These are phyloP conservation scores for Callyntrura guangdongensis DNA, from an alignment of 2,888 invertebrate species.

Conservation along the genomic window DNA sequence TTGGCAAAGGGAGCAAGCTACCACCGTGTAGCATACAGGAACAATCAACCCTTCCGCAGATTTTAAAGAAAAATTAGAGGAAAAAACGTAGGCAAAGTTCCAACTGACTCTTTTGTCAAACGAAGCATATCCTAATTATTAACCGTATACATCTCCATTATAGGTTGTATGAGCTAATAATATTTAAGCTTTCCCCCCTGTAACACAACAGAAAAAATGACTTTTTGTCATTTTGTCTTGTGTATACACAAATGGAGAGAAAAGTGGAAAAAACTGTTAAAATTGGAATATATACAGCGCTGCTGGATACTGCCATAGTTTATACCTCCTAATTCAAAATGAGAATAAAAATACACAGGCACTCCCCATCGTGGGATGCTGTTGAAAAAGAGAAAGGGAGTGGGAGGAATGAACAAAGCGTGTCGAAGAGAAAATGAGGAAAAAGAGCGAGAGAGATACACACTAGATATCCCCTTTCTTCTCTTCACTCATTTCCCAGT, in stretches of 20 bases:
- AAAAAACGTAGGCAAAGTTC: slow-evolving; percentile 35
- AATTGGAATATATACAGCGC: slow-evolving; percentile 25
- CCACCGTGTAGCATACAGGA: neutral
- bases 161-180: neutral
- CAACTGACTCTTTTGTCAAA: slow-evolving; percentile 67
- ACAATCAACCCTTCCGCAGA: neutral
- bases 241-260: neutral
- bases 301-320: neutral
- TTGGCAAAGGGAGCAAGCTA: neutral
- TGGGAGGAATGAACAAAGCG: slow-evolving; percentile 60
- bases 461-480: slow-evolving; percentile 19
- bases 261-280: slow-evolving; percentile 18
- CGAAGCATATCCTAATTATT: slow-evolving; percentile 73
- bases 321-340: neutral
- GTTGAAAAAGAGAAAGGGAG: slow-evolving; percentile 22
- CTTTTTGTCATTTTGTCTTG: slow-evolving; percentile 31
- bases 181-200: neutral
- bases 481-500: slow-evolving; percentile 13
- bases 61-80: slow-evolving; percentile 56
- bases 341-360: slow-evolving; percentile 55
- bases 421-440: slow-evolving; percentile 69
- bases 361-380: slow-evolving; percentile 66
- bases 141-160: slow-evolving; percentile 34
- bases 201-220: neutral
- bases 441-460: slow-evolving; percentile 41